Percentiles rank a stretch among this genome's conserved stretches.
Evolutionary conservation across 2,797 vertebrate genomes (phyloP).

Genomic region (Novumbra hubbsi): DNA sequence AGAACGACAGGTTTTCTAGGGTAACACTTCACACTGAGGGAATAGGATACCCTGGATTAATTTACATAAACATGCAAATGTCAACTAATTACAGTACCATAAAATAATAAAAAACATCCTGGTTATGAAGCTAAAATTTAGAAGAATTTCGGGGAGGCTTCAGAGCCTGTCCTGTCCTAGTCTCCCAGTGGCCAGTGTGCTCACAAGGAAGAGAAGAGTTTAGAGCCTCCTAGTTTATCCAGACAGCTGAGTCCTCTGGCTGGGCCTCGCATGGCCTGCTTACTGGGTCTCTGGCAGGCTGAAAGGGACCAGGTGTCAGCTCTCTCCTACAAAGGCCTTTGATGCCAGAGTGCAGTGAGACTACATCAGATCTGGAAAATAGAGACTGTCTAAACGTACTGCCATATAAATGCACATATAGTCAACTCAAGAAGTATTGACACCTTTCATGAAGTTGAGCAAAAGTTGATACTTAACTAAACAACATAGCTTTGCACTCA

Average conservation of each 20-base stretch:
- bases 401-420: too few species aligned
- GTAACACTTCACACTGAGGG: too few species aligned
- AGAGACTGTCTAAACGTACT: not conserved
- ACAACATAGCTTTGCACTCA: too few species aligned
- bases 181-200: slow-evolving; percentile 36
- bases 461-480: too few species aligned
- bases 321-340: slow-evolving; percentile 61
- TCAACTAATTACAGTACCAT: too few species aligned
- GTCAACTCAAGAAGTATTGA: too few species aligned
- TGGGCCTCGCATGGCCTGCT: slow-evolving; percentile 59
- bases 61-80: too few species aligned
- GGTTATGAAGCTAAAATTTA: not conserved
- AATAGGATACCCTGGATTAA: too few species aligned
- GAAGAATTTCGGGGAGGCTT: slow-evolving; percentile 15
- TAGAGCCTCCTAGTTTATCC: slow-evolving; percentile 53
- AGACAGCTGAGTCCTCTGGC: slow-evolving; percentile 65
- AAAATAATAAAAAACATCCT: not conserved
- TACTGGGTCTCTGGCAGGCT: slow-evolving; percentile 61
- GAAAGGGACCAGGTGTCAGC: slow-evolving; percentile 70
- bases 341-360: slow-evolving; percentile 64
- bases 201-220: slow-evolving; percentile 48
- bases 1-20: too few species aligned
- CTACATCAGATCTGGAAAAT: slow-evolving; percentile 50
- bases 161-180: slow-evolving; percentile 37
- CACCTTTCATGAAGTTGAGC: too few species aligned